Conservation (phyloP, 1,140 invertebrate species). For the Notospermus geniculatus region DNA sequence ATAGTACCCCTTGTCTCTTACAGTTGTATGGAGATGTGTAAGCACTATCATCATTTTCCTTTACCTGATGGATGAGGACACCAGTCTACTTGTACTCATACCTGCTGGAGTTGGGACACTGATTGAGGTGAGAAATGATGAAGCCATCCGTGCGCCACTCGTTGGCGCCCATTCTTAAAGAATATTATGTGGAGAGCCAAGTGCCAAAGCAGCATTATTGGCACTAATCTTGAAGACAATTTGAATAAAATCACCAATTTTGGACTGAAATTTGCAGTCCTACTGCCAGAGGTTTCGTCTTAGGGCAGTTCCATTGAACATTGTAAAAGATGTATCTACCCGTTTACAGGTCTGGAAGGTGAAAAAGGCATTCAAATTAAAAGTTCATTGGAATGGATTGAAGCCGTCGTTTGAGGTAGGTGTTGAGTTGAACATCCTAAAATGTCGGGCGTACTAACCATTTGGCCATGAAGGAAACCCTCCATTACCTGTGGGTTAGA, state of each 20-base stretch:
- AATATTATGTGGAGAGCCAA: not conserved
- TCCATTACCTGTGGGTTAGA: no score
- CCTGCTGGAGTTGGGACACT: conserved; percentile 81
- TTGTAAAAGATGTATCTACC: no score
- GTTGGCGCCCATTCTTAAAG: no score
- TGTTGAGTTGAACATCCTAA: no score
- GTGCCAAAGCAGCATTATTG: not conserved
- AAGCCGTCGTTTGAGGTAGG: conserved; percentile 38
- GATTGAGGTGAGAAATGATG: conserved; percentile 66
- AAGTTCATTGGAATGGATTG: conserved; percentile 34
- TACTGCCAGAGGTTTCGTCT: not conserved
- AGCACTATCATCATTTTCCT: conserved; percentile 92
- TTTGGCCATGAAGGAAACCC: conserved; percentile 10
- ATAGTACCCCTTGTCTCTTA: conserved; percentile 14
- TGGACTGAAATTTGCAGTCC: not conserved
- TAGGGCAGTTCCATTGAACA: no score
- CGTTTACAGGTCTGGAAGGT: conserved; percentile 84
- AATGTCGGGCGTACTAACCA: not conserved
- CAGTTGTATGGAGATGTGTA: conserved; percentile 86
- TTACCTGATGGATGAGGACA: conserved; percentile 89
- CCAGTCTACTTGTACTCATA: conserved; percentile 84
- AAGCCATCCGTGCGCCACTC: not conserved
- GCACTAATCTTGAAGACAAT: not conserved
- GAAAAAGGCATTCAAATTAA: conserved; percentile 82
- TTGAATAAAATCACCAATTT: not conserved